Percentiles rank a stretch among this genome's conserved stretches.
Conservation (phyloP, 1,140 invertebrate genomes). For the Lethrus apterus region DNA sequence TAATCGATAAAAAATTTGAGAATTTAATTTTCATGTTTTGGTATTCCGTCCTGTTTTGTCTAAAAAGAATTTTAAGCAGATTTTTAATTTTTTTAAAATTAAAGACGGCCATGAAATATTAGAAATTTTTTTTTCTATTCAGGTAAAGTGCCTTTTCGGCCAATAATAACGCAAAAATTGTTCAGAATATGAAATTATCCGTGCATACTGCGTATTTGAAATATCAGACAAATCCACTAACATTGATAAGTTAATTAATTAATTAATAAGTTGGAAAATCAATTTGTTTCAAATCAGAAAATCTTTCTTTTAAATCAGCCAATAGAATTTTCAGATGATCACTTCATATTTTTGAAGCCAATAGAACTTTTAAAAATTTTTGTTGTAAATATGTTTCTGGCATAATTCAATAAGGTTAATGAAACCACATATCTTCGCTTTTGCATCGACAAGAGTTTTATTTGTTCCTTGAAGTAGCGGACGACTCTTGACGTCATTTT, state of each 20-base stretch:
- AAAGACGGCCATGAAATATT: too few species aligned
- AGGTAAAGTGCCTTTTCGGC: too few species aligned
- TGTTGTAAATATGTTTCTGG: conserved; percentile 23
- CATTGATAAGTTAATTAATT: conserved; percentile 17
- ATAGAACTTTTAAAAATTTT: conserved; percentile 23
- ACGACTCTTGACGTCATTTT: too few species aligned
- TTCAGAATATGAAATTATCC: neutral
- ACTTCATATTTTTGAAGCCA: conserved; percentile 21
- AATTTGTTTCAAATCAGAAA: conserved; percentile 21
- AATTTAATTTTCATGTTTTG: too few species aligned
- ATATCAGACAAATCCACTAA: conserved; percentile 23
- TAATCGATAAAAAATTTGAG: too few species aligned
- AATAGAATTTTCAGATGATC: conserved; percentile 19
- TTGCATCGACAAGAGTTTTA: conserved; percentile 20
- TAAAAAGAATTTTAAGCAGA: too few species aligned
- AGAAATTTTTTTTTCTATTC: too few species aligned
- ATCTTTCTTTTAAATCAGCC: conserved; percentile 17
- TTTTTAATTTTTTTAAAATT: too few species aligned
- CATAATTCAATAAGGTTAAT: conserved; percentile 15
- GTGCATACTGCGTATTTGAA: conserved; percentile 18
- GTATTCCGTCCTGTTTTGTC: too few species aligned
- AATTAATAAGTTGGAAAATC: conserved; percentile 20
- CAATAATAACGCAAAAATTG: neutral
- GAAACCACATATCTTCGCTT: conserved; percentile 18
- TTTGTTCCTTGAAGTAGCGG: conserved; percentile 18